phyloP scores from a whole-genome alignment of 1,140 invertebrate genomes.

The Cyrtorhinus lividipennis region DNA sequence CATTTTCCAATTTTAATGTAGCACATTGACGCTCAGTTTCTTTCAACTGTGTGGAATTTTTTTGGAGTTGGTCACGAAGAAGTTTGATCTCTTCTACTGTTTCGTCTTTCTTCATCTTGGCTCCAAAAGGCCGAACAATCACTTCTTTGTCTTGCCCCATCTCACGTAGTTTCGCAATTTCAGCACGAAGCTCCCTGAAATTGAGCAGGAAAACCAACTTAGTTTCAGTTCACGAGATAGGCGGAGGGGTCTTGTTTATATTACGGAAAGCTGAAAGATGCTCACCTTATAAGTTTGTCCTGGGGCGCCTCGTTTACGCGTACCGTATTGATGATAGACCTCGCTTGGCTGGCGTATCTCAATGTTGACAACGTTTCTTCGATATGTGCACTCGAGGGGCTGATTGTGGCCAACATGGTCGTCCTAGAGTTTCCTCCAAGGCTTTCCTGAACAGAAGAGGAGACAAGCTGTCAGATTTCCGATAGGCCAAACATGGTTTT shows the following conservation, averaged over 20 bases:
- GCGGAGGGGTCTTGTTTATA: too few species aligned
- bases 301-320: slow-evolving; percentile 60
- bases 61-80: neutral
- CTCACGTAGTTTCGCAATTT: neutral
- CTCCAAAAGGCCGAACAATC: too few species aligned
- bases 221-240: too few species aligned
- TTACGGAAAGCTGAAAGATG: too few species aligned
- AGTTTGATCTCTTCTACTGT: neutral
- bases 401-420: slow-evolving; percentile 54
- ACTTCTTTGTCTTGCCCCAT: too few species aligned
- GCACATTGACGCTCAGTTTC: neutral
- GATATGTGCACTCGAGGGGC: slow-evolving; percentile 58
- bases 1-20: neutral
- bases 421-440: slow-evolving; percentile 49
- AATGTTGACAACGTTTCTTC: slow-evolving; percentile 75
- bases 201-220: neutral
- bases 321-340: slow-evolving; percentile 71
- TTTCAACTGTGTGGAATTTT: neutral
- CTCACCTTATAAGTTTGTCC: slow-evolving; percentile 23
- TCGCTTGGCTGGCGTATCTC: slow-evolving; percentile 72
- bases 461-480: neutral
- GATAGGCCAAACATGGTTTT: too few species aligned
- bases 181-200: slow-evolving; percentile 4
- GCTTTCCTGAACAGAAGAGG: slow-evolving; percentile 36
- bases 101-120: neutral